Evolutionary conservation across 2,888 invertebrate genomes (phyloP).

Genomic region (Achlya flavicornis): DNA sequence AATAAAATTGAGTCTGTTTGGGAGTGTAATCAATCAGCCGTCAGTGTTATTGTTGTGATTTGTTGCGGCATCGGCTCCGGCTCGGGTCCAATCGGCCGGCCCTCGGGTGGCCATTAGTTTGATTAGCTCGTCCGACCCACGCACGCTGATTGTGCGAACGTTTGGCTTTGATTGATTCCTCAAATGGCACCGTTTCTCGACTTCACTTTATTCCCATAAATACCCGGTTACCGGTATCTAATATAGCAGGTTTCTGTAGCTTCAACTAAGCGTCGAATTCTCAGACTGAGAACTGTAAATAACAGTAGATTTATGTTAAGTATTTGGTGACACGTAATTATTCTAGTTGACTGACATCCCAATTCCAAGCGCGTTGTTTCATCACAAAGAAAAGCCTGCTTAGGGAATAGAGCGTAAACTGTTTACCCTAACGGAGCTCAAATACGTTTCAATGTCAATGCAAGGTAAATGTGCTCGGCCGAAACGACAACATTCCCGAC

Average conservation of each 20-base stretch:
- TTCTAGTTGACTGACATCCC: constrained; percentile 7
- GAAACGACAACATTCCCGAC: constrained; percentile 53
- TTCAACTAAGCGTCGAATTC: background rate
- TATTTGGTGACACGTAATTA: constrained; percentile 13
- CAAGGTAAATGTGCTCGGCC: constrained; percentile 60
- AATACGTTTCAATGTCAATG: constrained; percentile 64
- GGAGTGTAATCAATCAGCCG: constrained; percentile 70
- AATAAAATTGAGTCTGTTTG: constrained; percentile 64
- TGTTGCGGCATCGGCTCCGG: constrained; percentile 61
- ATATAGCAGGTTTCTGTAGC: constrained; percentile 19
- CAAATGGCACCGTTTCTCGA: constrained; percentile 62
- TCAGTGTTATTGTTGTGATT: constrained; percentile 78
- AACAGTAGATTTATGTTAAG: constrained; percentile 1
- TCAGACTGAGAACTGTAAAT: background rate
- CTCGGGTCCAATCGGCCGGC: constrained; percentile 38
- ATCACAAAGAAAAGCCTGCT: constrained; percentile 34
- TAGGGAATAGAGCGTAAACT: constrained; percentile 41
- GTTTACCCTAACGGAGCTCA: constrained; percentile 52
- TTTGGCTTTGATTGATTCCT: constrained; percentile 77
- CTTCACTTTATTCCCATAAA: constrained; percentile 50
- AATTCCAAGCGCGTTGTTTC: constrained; percentile 7
- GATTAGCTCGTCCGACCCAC: constrained; percentile 78
- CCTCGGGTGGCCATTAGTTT: constrained; percentile 71
- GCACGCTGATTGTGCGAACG: constrained; percentile 73
- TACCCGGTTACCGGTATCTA: constrained; percentile 26